Percentiles rank a stretch among this genome's conserved stretches.
Evolutionary conservation across 2,888 invertebrate species (phyloP).

Genomic region (Amblyjoppa fuscipennis): DNA sequence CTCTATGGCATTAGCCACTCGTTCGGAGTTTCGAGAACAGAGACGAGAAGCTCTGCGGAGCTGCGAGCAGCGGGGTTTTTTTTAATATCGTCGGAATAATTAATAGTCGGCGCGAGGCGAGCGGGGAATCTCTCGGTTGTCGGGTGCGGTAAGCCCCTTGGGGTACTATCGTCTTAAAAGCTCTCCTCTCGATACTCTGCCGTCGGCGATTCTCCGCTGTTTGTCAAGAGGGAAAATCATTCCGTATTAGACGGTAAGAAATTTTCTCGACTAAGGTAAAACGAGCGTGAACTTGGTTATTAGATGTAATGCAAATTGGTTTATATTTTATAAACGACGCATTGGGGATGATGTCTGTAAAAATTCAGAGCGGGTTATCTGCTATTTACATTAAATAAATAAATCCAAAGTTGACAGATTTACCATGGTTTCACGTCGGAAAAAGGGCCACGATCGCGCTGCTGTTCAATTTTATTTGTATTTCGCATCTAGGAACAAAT

Average conservation of each 20-base stretch:
- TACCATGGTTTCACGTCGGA: too few relatives aligned
- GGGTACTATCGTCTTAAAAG: constrained; percentile 60
- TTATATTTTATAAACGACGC: too few relatives aligned
- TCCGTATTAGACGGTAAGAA: constrained; percentile 26
- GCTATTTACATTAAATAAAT: too few relatives aligned
- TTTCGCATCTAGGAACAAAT: too few relatives aligned
- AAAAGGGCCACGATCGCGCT: too few relatives aligned
- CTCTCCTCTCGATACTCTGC: constrained; percentile 50
- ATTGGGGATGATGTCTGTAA: too few relatives aligned
- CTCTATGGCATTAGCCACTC: neutral
- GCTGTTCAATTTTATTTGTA: too few relatives aligned
- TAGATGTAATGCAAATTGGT: too few relatives aligned
- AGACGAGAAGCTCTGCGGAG: constrained; percentile 39
- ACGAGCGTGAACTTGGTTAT: too few relatives aligned
- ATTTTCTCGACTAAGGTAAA: neutral
- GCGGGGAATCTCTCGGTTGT: constrained; percentile 65
- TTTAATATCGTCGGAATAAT: constrained; percentile 64
- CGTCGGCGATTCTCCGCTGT: constrained; percentile 19
- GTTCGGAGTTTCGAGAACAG: neutral
- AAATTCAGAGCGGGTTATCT: too few relatives aligned
- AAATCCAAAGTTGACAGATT: too few relatives aligned
- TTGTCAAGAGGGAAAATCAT: constrained; percentile 27
- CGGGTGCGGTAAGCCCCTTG: constrained; percentile 70
- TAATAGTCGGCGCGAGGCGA: constrained; percentile 43
- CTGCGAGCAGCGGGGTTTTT: constrained; percentile 28